Evolutionary conservation across 92 coral and sea anemone genomes (phyloP).

Genomic region (Parazoanthus atlanticus): DNA sequence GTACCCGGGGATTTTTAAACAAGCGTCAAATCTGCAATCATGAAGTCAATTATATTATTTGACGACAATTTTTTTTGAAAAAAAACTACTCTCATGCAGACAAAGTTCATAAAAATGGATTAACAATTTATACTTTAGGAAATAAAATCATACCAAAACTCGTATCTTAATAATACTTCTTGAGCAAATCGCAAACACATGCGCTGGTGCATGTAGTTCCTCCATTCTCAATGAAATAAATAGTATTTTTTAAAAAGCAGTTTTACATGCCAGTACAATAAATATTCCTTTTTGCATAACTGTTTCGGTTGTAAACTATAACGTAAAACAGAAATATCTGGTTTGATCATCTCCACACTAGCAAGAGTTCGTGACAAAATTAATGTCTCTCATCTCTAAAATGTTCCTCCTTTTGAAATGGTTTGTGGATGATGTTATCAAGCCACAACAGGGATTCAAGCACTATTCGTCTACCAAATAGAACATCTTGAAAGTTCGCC

Average conservation of each 20-base stretch:
- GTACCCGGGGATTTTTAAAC: no score
- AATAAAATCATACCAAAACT: neutral
- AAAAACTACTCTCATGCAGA: neutral
- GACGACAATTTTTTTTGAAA: neutral
- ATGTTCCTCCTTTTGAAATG: neutral
- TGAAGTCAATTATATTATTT: neutral
- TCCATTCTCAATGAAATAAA: slow-evolving; percentile 1
- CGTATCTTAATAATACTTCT: neutral
- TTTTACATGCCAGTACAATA: slow-evolving; percentile 8
- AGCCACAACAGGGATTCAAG: neutral
- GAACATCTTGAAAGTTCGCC: neutral
- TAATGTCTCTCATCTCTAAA: neutral
- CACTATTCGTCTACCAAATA: neutral
- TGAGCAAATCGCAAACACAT: neutral
- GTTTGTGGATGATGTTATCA: neutral
- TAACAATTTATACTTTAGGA: neutral
- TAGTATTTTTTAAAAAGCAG: neutral
- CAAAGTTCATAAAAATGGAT: neutral
- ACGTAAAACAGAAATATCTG: neutral
- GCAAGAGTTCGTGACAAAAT: neutral
- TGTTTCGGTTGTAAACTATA: neutral
- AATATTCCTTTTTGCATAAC: slow-evolving; percentile 9
- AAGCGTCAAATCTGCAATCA: neutral
- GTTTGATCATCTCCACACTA: neutral
- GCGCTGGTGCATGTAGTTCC: neutral